Evolutionary conservation across 2,113 vertebrate genomes (phyloP).

Genomic region (Grus americana): DNA sequence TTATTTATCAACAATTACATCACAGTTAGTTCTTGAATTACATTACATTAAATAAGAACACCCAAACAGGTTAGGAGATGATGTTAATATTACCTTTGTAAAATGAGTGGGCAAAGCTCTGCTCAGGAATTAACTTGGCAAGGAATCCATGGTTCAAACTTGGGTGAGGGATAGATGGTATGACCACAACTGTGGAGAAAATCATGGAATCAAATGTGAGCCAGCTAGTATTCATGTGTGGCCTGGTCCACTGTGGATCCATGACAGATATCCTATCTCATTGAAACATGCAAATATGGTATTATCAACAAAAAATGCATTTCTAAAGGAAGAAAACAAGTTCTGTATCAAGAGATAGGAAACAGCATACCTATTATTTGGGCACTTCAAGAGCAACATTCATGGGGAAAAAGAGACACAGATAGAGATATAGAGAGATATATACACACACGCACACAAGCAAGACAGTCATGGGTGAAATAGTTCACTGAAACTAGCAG

Average conservation of each 20-base stretch:
- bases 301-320: conserved; percentile 20
- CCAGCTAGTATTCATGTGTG: conserved; percentile 65
- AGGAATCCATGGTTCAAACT: conserved; percentile 85
- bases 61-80: conserved; percentile 69
- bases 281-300: conserved; percentile 67
- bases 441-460: not conserved
- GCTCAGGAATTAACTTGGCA: conserved; percentile 84
- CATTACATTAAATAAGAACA: conserved; percentile 68
- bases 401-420: conserved; percentile 41
- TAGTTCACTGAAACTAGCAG: conserved; percentile 13
- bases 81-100: conserved; percentile 82
- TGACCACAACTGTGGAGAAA: conserved; percentile 84
- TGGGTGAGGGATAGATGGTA: conserved; percentile 84
- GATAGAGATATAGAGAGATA: not conserved
- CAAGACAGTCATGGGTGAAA: conserved; percentile 26
- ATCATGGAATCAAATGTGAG: conserved; percentile 77
- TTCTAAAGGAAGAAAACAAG: conserved; percentile 7
- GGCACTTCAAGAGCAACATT: conserved; percentile 57
- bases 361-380: conserved; percentile 52
- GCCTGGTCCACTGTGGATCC: conserved; percentile 65
- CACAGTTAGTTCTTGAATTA: conserved; percentile 57
- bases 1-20: conserved; percentile 63
- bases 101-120: conserved; percentile 84
- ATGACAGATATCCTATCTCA: conserved; percentile 59
- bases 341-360: conserved; percentile 60